phyloP scores from a whole-genome alignment of 2,797 vertebrate species.

The Perdix hodgsoniae region DNA sequence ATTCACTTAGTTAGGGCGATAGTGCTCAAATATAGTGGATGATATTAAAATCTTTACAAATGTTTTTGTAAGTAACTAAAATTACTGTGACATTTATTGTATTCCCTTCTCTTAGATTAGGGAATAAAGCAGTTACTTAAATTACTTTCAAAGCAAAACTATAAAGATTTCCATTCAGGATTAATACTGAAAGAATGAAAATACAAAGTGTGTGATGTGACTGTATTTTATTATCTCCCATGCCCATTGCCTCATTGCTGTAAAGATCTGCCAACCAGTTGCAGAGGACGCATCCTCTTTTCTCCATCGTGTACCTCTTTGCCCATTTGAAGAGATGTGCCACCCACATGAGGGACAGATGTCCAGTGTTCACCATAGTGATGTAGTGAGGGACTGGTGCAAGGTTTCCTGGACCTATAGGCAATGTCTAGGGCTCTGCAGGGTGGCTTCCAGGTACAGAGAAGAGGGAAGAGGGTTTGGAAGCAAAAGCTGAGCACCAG shows the following conservation, averaged over 20 bases:
- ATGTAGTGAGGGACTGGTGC: neutral
- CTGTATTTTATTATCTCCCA: neutral
- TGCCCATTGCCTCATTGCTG: neutral
- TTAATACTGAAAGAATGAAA: neutral
- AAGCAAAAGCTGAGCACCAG: neutral
- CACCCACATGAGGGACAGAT: rapidly evolving
- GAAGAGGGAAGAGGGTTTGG: neutral
- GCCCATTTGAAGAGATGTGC: neutral
- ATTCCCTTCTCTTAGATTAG: constrained; percentile 8
- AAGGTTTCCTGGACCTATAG: neutral
- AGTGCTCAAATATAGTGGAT: neutral
- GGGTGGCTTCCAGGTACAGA: neutral
- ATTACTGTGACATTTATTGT: constrained; percentile 31
- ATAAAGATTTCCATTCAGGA: neutral
- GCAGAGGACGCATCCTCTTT: rapidly evolving
- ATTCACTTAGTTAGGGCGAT: constrained; percentile 29
- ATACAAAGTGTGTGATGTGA: neutral
- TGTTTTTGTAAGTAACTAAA: constrained; percentile 57
- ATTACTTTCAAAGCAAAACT: constrained; percentile 15
- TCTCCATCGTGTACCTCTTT: rapidly evolving
- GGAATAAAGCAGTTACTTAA: constrained; percentile 33
- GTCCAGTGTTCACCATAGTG: neutral
- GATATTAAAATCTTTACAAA: constrained; percentile 48
- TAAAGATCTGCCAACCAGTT: neutral
- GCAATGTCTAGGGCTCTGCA: neutral